Percentiles rank a stretch among this genome's conserved stretches.
Conservation (phyloP, 2,797 vertebrate genomes). For the Neopelma chrysocephalum region DNA sequence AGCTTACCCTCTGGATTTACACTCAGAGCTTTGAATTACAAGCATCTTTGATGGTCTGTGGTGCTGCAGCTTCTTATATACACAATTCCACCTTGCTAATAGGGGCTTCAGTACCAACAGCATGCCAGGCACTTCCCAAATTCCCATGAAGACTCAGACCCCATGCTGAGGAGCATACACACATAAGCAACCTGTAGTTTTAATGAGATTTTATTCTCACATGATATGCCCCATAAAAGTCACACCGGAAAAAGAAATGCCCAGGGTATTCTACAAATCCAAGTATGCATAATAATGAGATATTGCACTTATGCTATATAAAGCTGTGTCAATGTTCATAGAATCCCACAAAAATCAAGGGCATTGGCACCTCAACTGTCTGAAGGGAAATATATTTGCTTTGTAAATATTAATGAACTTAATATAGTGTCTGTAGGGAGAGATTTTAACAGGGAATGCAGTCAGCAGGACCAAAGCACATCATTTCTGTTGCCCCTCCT, state of each 20-base stretch:
- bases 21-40: neutral
- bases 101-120: neutral
- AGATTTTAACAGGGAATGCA: neutral
- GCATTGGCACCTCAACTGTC: neutral
- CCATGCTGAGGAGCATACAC: neutral
- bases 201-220: neutral
- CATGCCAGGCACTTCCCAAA: neutral
- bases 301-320: neutral
- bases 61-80: neutral
- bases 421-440: neutral
- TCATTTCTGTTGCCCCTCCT: neutral
- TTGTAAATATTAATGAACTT: conserved; percentile 20
- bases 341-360: neutral
- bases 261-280: neutral
- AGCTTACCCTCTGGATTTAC: neutral
- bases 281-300: neutral
- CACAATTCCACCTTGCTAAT: neutral
- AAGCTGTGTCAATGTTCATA: neutral
- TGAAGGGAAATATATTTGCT: conserved; percentile 3
- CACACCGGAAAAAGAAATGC: neutral
- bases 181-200: neutral
- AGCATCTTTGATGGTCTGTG: neutral
- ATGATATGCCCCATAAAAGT: neutral
- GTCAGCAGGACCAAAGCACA: neutral
- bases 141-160: neutral